Base-by-base conservation (phyloP, 2,113 vertebrate genomes). In the Rhea americana region DNA sequence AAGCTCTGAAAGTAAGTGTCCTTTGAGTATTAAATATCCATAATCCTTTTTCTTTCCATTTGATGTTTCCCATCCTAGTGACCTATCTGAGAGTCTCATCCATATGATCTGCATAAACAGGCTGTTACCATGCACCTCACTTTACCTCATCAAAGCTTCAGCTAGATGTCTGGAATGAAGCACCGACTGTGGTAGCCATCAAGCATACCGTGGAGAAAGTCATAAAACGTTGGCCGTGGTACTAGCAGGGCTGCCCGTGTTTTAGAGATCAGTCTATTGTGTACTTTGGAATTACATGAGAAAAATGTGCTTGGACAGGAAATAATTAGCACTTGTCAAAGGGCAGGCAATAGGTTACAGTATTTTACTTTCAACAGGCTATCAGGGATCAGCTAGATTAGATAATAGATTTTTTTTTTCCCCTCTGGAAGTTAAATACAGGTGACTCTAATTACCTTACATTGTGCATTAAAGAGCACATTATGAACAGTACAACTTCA, bases 251-350 rank as follows among this genome's bases (percentile, higher is more conserved):
- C 96, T 89, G 91, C 88, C 96, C 79, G 13, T 72, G 82, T 94
- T 95, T 80, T 65, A 94, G 95, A 97, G 90, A 93, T 95, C 92
- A 96, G 96, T 55, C 97, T 93, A 48, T 96, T 97, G 97, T 97
- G 95, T 95, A 95, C 95, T 94, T 95, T 89, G 93, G 97, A 97
- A 97, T 97, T 96, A 96, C 96, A 95, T 39, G 70, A 95, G 95
- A 96, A 96, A 97, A 97, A 98, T 93, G 96, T 97, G 93, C 97
- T 97, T 94, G 97, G 97, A 97, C 98, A 98, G 98, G 98, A 98
- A 98, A 98, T 98, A 98, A 98, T 98, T 97, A 97, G 98, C 97
- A 93, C 97, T 98, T 97, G 97, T 98, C 97, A 93, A 97, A 97
- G 96, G 97, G 97, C 97, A 97, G 95, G 98, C 97, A 97, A 94